Evolutionary conservation across 1,140 invertebrate genomes (phyloP).

Genomic region (Musca domestica): DNA sequence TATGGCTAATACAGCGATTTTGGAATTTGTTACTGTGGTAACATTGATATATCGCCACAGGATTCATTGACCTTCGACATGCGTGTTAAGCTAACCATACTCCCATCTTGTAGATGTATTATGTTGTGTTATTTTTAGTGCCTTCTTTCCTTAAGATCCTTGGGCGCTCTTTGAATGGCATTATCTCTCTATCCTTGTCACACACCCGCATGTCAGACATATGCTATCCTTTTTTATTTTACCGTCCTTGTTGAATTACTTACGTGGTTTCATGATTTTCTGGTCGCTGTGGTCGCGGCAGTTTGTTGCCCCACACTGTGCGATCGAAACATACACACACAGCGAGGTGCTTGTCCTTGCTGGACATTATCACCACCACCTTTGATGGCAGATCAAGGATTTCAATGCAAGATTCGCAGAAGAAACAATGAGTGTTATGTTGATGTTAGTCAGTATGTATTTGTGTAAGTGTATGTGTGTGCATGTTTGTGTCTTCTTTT

Average conservation of each 20-base stretch:
- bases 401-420: constrained; percentile 39
- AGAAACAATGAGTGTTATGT: not conserved
- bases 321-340: constrained; percentile 25
- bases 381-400: not conserved
- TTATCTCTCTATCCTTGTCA: not conserved
- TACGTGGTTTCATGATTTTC: constrained; percentile 42
- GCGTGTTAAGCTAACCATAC: not conserved
- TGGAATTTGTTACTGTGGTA: not conserved
- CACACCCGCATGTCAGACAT: not conserved
- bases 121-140: not conserved
- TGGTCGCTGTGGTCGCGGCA: constrained; percentile 47
- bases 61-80: constrained; percentile 17
- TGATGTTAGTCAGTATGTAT: not conserved
- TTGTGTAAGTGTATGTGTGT: not conserved
- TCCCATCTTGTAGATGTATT: not conserved
- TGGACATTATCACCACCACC: not conserved
- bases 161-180: not conserved
- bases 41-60: constrained; percentile 14
- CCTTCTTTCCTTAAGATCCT: too few species aligned
- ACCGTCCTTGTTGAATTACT: not conserved
- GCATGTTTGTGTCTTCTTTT: not conserved
- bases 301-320: constrained; percentile 19
- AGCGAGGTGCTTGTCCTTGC: constrained; percentile 46
- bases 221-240: not conserved
- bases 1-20: not conserved